A percentile compares a stretch with the other conserved stretches of the same genome.
phyloP scores from a whole-genome alignment of 2,797 vertebrate species.

The Eulemur coronatus region DNA sequence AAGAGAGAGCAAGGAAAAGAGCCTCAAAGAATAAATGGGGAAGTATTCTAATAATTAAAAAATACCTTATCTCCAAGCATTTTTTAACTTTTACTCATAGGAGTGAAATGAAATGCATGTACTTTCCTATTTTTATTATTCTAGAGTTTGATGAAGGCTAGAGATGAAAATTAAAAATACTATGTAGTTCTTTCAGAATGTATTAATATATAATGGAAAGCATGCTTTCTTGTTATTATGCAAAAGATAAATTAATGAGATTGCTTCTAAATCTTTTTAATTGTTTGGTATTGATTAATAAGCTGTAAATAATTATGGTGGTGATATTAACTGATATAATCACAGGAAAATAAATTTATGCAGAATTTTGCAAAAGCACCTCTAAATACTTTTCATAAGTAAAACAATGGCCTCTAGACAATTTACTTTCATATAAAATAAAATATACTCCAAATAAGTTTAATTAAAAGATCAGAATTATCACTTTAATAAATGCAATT shows the following conservation, averaged over 20 bases:
- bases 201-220: background rate
- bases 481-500: constrained; percentile 42
- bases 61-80: background rate
- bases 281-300: constrained; percentile 41
- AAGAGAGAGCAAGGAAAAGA: background rate
- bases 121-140: background rate
- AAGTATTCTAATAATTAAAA: background rate
- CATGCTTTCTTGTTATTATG: background rate
- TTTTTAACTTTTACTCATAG: background rate
- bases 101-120: background rate
- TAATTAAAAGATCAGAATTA: constrained; percentile 72
- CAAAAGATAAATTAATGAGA: constrained; percentile 47
- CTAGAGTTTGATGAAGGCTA: background rate
- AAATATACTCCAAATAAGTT: constrained; percentile 39
- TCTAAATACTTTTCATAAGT: background rate
- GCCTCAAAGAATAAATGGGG: background rate
- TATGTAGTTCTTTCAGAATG: background rate
- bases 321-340: background rate
- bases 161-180: background rate
- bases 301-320: constrained; percentile 30
- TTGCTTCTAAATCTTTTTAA: constrained; percentile 31
- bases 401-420: constrained; percentile 4
- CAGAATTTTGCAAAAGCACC: background rate
- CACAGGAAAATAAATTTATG: constrained; percentile 17
- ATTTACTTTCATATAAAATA: background rate